A percentile compares a stretch with the other conserved stretches of the same genome.
phyloP scores from a whole-genome alignment of 2,888 invertebrate genomes.

The Unio pictorum region DNA sequence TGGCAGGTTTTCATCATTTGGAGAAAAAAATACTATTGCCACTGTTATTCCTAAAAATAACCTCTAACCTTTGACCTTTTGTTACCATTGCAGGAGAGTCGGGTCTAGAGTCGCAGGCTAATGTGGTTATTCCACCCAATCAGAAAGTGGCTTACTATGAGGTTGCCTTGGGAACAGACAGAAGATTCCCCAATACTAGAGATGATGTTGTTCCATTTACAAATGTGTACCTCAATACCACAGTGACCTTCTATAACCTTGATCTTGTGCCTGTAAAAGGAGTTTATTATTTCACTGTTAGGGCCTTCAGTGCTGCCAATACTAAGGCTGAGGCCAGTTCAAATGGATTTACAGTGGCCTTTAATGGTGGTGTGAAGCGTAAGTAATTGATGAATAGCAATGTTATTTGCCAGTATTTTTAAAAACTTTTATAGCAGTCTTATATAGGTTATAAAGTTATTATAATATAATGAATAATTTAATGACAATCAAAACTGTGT shows the following conservation, averaged over 20 bases:
- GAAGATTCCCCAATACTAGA: constrained; percentile 45
- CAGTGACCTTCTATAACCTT: constrained; percentile 46
- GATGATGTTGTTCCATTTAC: constrained; percentile 51
- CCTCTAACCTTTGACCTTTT: too few relatives aligned
- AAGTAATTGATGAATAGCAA: background rate
- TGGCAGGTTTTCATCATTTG: too few relatives aligned
- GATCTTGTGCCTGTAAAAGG: constrained; percentile 34
- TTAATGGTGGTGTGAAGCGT: constrained; percentile 42
- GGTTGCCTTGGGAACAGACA: constrained; percentile 52
- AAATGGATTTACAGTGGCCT: constrained; percentile 52
- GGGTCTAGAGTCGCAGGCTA: too few relatives aligned
- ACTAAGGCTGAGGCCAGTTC: constrained; percentile 44
- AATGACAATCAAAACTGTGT: too few relatives aligned
- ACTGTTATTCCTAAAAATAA: too few relatives aligned
- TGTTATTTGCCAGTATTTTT: background rate
- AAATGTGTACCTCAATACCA: constrained; percentile 46
- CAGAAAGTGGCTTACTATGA: constrained; percentile 47
- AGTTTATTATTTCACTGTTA: constrained; percentile 53
- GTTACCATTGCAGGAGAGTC: too few relatives aligned
- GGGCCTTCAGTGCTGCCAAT: constrained; percentile 42
- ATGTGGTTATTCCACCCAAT: constrained; percentile 16
- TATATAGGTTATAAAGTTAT: too few relatives aligned
- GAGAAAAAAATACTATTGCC: too few relatives aligned
- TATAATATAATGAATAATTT: too few relatives aligned
- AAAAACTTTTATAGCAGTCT: too few relatives aligned